phyloP scores from a whole-genome alignment of 1,140 invertebrate genomes.

The Heliconius melpomene region DNA sequence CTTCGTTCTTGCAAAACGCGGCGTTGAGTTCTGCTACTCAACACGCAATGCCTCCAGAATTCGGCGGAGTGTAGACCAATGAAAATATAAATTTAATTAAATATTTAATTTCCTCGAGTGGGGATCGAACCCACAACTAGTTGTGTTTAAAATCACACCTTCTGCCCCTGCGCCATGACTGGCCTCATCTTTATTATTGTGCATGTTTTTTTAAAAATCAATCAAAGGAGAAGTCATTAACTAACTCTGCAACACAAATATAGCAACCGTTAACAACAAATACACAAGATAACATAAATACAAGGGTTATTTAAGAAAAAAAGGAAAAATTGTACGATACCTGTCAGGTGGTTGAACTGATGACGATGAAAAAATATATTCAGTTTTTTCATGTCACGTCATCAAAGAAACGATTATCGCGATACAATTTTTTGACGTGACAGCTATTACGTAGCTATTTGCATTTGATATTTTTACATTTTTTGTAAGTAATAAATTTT shows the following conservation, averaged over 20 bases:
- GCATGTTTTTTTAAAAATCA: too few relatives aligned
- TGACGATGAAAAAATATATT: constrained; percentile 2
- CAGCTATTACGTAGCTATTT: not conserved
- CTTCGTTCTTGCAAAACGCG: too few relatives aligned
- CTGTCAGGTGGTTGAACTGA: constrained; percentile 12
- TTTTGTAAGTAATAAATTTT: not conserved
- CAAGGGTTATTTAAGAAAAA: not conserved
- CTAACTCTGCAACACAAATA: not conserved
- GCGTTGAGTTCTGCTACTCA: too few relatives aligned
- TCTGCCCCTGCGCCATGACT: too few relatives aligned
- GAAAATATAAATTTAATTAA: too few relatives aligned
- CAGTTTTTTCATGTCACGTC: not conserved
- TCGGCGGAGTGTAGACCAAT: too few relatives aligned
- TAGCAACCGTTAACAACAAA: not conserved
- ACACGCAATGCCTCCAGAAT: too few relatives aligned
- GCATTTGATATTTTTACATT: constrained; percentile 2
- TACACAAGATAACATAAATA: constrained; percentile 1
- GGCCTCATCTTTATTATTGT: too few relatives aligned
- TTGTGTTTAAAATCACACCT: too few relatives aligned
- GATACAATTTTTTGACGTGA: constrained; percentile 12
- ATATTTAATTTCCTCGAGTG: too few relatives aligned
- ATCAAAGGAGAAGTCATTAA: not conserved
- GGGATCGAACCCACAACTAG: too few relatives aligned
- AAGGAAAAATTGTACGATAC: not conserved
- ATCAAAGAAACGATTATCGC: constrained; percentile 12